phyloP scores from a whole-genome alignment of 2,113 vertebrate species.

The Gobiocypris rarus region DNA sequence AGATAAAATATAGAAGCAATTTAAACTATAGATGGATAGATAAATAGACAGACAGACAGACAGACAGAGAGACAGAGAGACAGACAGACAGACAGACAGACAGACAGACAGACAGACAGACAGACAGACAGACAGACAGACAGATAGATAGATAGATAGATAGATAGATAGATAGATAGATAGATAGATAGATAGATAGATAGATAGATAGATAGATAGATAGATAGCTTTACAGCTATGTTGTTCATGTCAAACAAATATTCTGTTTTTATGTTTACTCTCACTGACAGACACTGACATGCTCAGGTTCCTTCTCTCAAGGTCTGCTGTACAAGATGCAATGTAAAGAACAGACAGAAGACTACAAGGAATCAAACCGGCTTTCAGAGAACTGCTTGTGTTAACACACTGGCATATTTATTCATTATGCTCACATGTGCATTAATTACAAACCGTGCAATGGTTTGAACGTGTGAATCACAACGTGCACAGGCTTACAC shows the following conservation, averaged over 20 bases:
- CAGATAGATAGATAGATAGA: too few relatives aligned
- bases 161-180: too few relatives aligned
- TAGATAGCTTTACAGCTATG: background rate
- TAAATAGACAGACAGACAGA: too few relatives aligned
- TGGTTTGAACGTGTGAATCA: background rate
- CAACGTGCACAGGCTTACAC: constrained; percentile 12
- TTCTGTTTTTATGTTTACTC: background rate
- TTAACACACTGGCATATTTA: background rate
- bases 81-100: too few relatives aligned
- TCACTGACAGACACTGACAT: background rate
- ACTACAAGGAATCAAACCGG: background rate
- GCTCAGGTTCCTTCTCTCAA: background rate
- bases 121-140: too few relatives aligned
- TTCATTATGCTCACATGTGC: too few relatives aligned
- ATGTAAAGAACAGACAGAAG: background rate
- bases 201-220: too few relatives aligned
- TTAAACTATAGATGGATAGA: too few relatives aligned
- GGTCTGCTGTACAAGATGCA: background rate
- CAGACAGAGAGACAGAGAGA: too few relatives aligned
- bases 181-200: too few relatives aligned
- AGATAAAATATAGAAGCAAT: too few relatives aligned
- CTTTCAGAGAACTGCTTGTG: background rate
- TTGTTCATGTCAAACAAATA: background rate
- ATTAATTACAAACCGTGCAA: background rate
- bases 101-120: too few relatives aligned